A percentile compares a stretch with the other conserved stretches of the same genome.
These are phyloP conservation scores for Metacarcinus magister DNA, from an alignment of 2,888 invertebrate species.

Conservation along the genomic window DNA sequence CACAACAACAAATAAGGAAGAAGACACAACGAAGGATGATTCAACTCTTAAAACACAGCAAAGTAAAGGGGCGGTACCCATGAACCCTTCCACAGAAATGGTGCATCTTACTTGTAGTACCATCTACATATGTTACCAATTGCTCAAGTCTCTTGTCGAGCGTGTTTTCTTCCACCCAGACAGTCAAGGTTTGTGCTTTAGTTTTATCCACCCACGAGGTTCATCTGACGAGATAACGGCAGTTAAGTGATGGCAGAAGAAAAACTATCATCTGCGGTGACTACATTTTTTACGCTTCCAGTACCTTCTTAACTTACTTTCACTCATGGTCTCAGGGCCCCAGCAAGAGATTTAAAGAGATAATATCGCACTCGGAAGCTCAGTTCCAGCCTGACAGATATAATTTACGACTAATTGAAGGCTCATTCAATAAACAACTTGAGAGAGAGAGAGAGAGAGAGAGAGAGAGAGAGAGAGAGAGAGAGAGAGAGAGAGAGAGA, in stretches of 20 bases:
- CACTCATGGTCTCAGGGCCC: not conserved
- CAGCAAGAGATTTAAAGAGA: not conserved
- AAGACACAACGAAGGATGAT: not conserved
- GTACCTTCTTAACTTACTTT: not conserved
- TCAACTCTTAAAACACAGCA: not conserved
- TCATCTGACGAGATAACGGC: not conserved
- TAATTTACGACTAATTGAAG: not conserved
- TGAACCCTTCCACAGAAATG: not conserved
- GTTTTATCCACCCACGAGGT: not conserved
- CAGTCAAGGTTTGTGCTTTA: constrained; percentile 21
- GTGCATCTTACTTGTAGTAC: not conserved
- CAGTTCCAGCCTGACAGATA: not conserved
- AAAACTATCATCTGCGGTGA: not conserved
- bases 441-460: not conserved
- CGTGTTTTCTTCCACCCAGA: not conserved
- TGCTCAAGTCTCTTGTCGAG: not conserved
- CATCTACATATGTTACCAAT: not conserved
- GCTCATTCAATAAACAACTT: not conserved
- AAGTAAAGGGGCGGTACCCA: not conserved
- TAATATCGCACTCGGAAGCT: not conserved
- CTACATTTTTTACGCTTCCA: not conserved
- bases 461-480: not conserved
- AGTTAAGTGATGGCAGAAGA: not conserved
- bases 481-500: not conserved
- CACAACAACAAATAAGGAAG: not conserved